Evolutionary conservation across 1,140 invertebrate genomes (phyloP).

Genomic region (Brachionus sp.): DNA sequence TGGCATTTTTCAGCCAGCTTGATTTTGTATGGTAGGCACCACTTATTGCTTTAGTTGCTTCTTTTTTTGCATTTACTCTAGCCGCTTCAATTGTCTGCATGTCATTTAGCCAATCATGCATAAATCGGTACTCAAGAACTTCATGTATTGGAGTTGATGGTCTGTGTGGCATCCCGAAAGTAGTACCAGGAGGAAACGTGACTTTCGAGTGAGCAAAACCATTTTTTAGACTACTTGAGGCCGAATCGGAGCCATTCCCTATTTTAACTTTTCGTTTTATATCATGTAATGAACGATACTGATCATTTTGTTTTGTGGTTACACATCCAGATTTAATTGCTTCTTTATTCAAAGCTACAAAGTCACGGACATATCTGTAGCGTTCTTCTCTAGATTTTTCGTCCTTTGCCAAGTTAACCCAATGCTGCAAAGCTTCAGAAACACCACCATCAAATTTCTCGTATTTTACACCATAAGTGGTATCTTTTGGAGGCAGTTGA

Average conservation of each 20-base stretch:
- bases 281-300: slow-evolving; percentile 24
- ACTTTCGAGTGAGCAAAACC: neutral
- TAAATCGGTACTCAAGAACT: slow-evolving; percentile 35
- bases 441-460: slow-evolving; percentile 38
- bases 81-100: slow-evolving; percentile 34
- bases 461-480: slow-evolving; percentile 40
- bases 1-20: slow-evolving; percentile 27
- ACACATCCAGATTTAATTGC: slow-evolving; percentile 28
- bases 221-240: neutral
- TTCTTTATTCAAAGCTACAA: slow-evolving; percentile 34
- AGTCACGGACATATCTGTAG: slow-evolving; percentile 23
- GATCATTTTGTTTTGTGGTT: slow-evolving; percentile 9
- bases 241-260: neutral
- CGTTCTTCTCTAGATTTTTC: slow-evolving; percentile 17
- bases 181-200: neutral
- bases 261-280: slow-evolving; percentile 44
- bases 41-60: slow-evolving; percentile 33
- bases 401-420: slow-evolving; percentile 40
- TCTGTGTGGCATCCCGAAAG: slow-evolving; percentile 32
- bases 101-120: slow-evolving; percentile 33
- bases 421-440: slow-evolving; percentile 43
- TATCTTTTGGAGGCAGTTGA: slow-evolving; percentile 1
- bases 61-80: neutral
- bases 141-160: slow-evolving; percentile 45
- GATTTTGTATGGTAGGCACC: slow-evolving; percentile 45